Conservation (phyloP, 2,888 invertebrate genomes). For the Thyatira batis region DNA sequence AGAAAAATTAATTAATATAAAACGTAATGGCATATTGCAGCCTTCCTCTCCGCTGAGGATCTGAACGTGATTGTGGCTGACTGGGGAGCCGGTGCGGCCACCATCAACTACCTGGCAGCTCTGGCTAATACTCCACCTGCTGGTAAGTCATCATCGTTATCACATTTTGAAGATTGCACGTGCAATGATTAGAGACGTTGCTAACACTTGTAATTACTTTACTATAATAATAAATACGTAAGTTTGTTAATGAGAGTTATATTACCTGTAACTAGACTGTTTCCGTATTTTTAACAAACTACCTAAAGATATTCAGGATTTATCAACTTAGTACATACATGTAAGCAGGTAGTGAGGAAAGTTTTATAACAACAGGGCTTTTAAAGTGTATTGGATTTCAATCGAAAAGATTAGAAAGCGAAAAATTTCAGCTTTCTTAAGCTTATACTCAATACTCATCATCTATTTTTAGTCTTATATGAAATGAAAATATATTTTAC, state of each 20-base stretch:
- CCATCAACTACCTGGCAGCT: slow-evolving; percentile 33
- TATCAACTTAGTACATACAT: not conserved
- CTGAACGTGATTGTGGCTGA: slow-evolving; percentile 39
- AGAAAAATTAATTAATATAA: slow-evolving; percentile 15
- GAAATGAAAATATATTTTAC: no score
- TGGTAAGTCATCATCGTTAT: slow-evolving; percentile 28
- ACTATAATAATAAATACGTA: no score
- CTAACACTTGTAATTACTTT: no score
- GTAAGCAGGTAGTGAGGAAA: not conserved
- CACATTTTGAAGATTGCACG: not conserved
- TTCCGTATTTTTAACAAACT: not conserved
- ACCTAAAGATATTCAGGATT: no score
- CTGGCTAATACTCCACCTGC: slow-evolving; percentile 38
- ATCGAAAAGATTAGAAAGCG: no score
- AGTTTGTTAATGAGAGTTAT: not conserved
- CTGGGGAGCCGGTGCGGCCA: slow-evolving; percentile 33
- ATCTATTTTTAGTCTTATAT: no score
- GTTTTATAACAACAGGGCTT: no score
- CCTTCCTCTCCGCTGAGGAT: slow-evolving; percentile 32
- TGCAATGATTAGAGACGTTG: no score
- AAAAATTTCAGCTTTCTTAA: no score
- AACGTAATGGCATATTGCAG: slow-evolving; percentile 23
- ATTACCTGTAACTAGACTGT: not conserved
- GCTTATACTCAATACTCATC: no score
- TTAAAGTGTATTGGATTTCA: no score